A percentile compares a stretch with the other conserved stretches of the same genome.
phyloP scores from a whole-genome alignment of 1,140 invertebrate genomes.

The Dreissena polymorpha region DNA sequence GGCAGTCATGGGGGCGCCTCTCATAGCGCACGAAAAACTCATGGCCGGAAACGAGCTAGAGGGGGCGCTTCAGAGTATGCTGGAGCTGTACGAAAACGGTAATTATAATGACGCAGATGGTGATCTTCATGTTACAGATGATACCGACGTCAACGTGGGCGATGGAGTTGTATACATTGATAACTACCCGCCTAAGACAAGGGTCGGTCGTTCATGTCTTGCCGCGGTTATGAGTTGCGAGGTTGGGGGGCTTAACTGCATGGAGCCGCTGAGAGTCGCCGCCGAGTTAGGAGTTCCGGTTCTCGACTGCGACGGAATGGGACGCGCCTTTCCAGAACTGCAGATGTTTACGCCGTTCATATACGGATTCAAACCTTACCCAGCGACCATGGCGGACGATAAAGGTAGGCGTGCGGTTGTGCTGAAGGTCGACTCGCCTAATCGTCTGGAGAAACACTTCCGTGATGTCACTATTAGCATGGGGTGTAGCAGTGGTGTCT shows the following conservation, averaged over 20 bases:
- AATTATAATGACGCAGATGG: conserved; percentile 57
- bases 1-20: conserved; percentile 72
- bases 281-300: conserved; percentile 69
- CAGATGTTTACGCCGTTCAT: conserved; percentile 75
- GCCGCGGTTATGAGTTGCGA: conserved; percentile 70
- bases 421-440: conserved; percentile 58
- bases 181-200: conserved; percentile 57
- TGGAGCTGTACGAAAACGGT: conserved; percentile 64
- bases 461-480: conserved; percentile 66
- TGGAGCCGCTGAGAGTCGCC: conserved; percentile 72
- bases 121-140: conserved; percentile 50
- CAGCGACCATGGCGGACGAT: conserved; percentile 65
- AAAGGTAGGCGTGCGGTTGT: conserved; percentile 65
- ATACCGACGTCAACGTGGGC: conserved; percentile 56
- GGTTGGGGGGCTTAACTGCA: conserved; percentile 74
- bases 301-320: conserved; percentile 76
- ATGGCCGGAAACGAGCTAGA: conserved; percentile 61
- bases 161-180: conserved; percentile 65
- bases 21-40: conserved; percentile 67
- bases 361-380: conserved; percentile 66
- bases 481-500: conserved; percentile 68
- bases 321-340: conserved; percentile 75
- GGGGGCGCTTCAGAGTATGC: conserved; percentile 64
- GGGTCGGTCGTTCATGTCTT: conserved; percentile 51
- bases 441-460: conserved; percentile 72